Evolutionary conservation across 2,113 vertebrate species (phyloP).

Genomic region (Acrocephalus arundinaceus): DNA sequence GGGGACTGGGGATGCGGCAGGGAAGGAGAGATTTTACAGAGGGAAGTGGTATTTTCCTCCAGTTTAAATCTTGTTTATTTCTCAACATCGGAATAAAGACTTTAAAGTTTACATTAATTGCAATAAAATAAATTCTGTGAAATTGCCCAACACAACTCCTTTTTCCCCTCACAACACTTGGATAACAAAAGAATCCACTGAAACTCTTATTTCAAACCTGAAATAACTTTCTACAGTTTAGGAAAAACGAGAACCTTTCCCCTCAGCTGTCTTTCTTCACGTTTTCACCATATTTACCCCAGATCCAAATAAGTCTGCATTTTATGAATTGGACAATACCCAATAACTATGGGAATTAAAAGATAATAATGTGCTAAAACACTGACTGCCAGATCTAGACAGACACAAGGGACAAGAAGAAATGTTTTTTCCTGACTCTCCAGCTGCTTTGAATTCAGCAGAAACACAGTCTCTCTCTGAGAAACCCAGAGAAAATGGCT

Average conservation of each 20-base stretch:
- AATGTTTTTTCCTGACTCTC: conserved; percentile 46
- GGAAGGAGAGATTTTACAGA: neutral
- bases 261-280: neutral
- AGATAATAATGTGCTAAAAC: conserved; percentile 56
- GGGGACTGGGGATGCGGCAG: neutral
- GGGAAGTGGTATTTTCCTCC: neutral
- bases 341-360: conserved; percentile 43
- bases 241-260: neutral
- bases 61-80: neutral
- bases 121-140: neutral
- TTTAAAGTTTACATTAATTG: neutral
- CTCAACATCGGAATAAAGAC: neutral
- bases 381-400: conserved; percentile 43
- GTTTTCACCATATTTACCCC: neutral
- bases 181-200: neutral
- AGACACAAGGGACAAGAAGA: conserved; percentile 53
- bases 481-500: neutral
- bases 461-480: neutral
- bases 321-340: conserved; percentile 46
- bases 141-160: neutral
- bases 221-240: neutral
- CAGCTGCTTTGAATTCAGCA: conserved; percentile 64
- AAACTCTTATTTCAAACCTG: neutral
- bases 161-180: fast-evolving
- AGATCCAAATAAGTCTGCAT: neutral